phyloP scores from a whole-genome alignment of 2,113 vertebrate genomes.

The Narcine bancroftii region DNA sequence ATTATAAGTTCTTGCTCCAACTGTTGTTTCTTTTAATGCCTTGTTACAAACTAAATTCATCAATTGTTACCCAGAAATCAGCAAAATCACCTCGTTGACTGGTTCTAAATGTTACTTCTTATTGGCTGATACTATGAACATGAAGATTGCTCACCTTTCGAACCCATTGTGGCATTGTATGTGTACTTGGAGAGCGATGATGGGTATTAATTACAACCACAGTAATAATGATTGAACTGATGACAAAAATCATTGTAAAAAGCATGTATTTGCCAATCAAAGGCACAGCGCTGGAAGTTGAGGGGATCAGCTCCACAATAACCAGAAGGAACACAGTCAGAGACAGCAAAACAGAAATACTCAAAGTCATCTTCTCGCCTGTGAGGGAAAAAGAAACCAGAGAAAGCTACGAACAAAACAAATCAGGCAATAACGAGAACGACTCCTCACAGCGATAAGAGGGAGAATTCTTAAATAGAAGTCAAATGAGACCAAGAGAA shows the following conservation, averaged over 20 bases:
- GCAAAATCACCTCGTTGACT: neutral
- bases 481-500: neutral
- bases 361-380: conserved; percentile 98
- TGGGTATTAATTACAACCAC: conserved; percentile 96
- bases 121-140: neutral
- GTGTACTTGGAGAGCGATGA: conserved; percentile 92
- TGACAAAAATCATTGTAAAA: conserved; percentile 98
- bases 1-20: neutral
- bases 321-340: conserved; percentile 95
- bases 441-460: neutral
- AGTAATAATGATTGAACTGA: conserved; percentile 90
- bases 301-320: conserved; percentile 94
- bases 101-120: neutral
- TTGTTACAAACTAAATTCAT: neutral
- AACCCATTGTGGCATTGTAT: conserved; percentile 89
- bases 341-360: conserved; percentile 90
- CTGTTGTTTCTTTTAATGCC: neutral
- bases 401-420: neutral
- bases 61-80: neutral
- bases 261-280: conserved; percentile 97
- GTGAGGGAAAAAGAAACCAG: conserved; percentile 3
- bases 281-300: conserved; percentile 89
- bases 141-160: conserved; percentile 68
- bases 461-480: neutral
- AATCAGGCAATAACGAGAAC: neutral